Base-by-base conservation (phyloP, 2,113 vertebrate genomes). In the Neogobius melanostomus region DNA sequence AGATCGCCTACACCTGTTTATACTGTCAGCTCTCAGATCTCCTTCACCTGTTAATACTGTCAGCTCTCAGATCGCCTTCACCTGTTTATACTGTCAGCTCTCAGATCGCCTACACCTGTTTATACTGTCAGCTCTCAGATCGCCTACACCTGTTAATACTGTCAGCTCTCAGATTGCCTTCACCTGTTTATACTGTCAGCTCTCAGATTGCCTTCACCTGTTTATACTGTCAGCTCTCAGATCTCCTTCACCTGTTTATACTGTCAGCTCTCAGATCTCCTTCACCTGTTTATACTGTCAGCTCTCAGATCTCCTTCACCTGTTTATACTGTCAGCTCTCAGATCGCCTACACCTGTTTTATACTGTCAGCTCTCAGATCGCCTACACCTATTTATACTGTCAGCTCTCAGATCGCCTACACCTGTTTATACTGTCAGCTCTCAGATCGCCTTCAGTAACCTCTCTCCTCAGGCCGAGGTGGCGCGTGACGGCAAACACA, bases 401-500 rank as follows among this genome's bases (percentile, higher is more conserved):
- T 1, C 15, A 17, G 10, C 43, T 16, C 10, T 17, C n/a, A 1
- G 6, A 6, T 15, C 14, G 7, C 50, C 50, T 4, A n/a, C n/a
- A 8, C n/a, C n/a, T 16, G 2, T 1, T 17, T n/a, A 6, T 7
- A 15, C 16, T 15, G n/a, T 53, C 7, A 16, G 15, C 51, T 17
- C 7, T 17, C 14, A 3, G 3, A n/a, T 17, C n/a, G 16, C 52
- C 52, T 53, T 17, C 28, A 36, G 52, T 54, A 16, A 12, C 43
- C 7, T 76, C 45, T 16, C 3, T 64, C n/a, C 7, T 10, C 8
- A 90, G 89, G 89, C 87, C 0, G 98, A 99, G 64, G 93, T 88
- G 11, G 96, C 98, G 54, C 86, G 92, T 71, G 97, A 98, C 75
- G 94, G 95, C 84, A 96, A 97, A 82, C 97, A 99, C 91, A 98